Percentiles rank a stretch among this genome's conserved stretches.
These are phyloP conservation scores for Margaritifera margaritifera DNA, from an alignment of 2,888 invertebrate genomes.

Conservation along the genomic window DNA sequence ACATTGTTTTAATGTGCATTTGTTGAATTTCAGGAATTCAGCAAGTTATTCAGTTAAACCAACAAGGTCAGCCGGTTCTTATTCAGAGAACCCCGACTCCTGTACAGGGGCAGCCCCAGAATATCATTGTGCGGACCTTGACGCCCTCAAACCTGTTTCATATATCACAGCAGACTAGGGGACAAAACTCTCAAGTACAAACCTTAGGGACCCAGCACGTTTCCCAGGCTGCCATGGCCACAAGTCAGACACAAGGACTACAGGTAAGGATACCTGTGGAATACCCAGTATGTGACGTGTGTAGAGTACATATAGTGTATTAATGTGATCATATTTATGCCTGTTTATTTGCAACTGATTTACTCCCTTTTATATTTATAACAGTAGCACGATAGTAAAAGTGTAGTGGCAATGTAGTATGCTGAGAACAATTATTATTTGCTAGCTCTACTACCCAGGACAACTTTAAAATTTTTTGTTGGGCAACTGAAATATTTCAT, in stretches of 20 bases:
- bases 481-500: too few species aligned
- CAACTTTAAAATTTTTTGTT: too few species aligned
- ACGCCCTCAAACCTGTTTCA: conserved; percentile 39
- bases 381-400: too few species aligned
- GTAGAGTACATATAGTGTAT: too few species aligned
- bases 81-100: conserved; percentile 50
- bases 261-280: background rate
- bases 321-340: too few species aligned
- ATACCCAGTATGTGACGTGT: too few species aligned
- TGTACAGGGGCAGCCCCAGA: conserved; percentile 31
- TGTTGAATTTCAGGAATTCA: conserved; percentile 20
- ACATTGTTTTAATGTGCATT: background rate
- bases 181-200: conserved; percentile 8
- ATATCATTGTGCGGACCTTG: conserved; percentile 49
- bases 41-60: conserved; percentile 42
- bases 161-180: conserved; percentile 38
- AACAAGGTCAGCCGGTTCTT: conserved; percentile 56
- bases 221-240: conserved; percentile 5
- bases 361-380: too few species aligned
- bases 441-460: too few species aligned
- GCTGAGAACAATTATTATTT: too few species aligned
- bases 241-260: conserved; percentile 3
- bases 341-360: too few species aligned
- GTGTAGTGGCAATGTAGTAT: too few species aligned
- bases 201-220: background rate